Conservation (phyloP, 2,113 vertebrate species). For the Andinoacara biseriatus region DNA sequence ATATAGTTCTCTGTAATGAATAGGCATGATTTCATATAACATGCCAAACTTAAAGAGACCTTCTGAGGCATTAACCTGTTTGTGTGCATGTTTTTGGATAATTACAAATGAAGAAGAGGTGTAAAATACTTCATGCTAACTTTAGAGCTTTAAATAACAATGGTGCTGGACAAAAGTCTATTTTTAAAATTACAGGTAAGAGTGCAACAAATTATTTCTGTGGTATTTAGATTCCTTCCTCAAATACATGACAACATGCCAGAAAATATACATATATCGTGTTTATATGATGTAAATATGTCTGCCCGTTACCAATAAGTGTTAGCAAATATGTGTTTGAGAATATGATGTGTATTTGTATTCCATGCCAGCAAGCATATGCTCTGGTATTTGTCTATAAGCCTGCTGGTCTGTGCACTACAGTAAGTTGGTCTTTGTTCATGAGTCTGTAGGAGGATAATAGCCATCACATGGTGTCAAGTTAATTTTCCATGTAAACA, state of each 20-base stretch:
- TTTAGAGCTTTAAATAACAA: not conserved
- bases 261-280: conserved; percentile 32
- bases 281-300: conserved; percentile 50
- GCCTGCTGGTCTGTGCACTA: conserved; percentile 41
- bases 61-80: conserved; percentile 3
- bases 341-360: conserved; percentile 49
- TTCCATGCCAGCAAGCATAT: conserved; percentile 56
- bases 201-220: not conserved
- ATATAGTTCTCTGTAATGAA: conserved; percentile 89
- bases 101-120: conserved; percentile 9
- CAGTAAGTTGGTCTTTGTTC: conserved; percentile 70
- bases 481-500: conserved; percentile 99
- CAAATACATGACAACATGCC: not conserved
- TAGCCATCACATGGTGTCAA: conserved; percentile 88
- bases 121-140: conserved; percentile 2
- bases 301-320: conserved; percentile 59
- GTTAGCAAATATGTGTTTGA: conserved; percentile 59
- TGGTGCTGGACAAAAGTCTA: not conserved
- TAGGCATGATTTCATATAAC: conserved; percentile 76
- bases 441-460: conserved; percentile 77
- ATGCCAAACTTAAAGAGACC: conserved; percentile 20
- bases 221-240: conserved; percentile 32
- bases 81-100: conserved; percentile 15
- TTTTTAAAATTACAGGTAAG: not conserved
- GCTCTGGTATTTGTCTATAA: conserved; percentile 63